Evolutionary conservation across 64 coral and sea anemone species (phyloP).

Genomic region (Trachythela sp.): DNA sequence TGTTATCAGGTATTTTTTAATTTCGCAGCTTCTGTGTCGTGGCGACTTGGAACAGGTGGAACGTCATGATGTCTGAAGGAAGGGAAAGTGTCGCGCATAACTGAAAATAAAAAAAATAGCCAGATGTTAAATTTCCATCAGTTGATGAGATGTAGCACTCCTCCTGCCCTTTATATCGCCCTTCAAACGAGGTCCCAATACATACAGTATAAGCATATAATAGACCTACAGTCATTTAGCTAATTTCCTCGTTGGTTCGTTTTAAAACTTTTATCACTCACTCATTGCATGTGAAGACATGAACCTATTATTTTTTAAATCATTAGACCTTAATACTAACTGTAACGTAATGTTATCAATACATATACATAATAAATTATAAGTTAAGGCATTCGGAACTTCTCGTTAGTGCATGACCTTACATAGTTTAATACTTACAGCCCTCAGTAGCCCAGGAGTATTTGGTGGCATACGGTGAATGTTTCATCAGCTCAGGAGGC

Average conservation of each 20-base stretch:
- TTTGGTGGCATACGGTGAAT: background rate
- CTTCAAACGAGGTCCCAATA: no score
- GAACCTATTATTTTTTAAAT: no score
- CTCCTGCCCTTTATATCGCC: no score
- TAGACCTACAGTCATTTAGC: no score
- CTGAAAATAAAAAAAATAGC: background rate
- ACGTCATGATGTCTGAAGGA: constrained; percentile 12
- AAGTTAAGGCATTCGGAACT: background rate
- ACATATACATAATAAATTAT: no score
- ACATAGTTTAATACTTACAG: background rate
- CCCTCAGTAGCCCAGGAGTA: background rate
- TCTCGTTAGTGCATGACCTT: background rate
- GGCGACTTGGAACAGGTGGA: background rate
- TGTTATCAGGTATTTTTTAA: background rate
- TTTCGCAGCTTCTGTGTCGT: background rate
- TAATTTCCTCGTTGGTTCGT: no score
- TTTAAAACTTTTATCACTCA: no score
- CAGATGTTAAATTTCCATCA: background rate
- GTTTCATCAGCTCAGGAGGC: background rate
- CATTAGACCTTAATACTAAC: no score
- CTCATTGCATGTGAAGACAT: no score
- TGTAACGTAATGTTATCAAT: no score
- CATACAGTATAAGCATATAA: no score
- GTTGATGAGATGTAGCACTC: no score
- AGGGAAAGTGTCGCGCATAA: background rate